Percentiles rank a stretch among this genome's conserved stretches.
These are phyloP conservation scores for Cheilosia pagana DNA, from an alignment of 2,888 invertebrate species.

Conservation along the genomic window DNA sequence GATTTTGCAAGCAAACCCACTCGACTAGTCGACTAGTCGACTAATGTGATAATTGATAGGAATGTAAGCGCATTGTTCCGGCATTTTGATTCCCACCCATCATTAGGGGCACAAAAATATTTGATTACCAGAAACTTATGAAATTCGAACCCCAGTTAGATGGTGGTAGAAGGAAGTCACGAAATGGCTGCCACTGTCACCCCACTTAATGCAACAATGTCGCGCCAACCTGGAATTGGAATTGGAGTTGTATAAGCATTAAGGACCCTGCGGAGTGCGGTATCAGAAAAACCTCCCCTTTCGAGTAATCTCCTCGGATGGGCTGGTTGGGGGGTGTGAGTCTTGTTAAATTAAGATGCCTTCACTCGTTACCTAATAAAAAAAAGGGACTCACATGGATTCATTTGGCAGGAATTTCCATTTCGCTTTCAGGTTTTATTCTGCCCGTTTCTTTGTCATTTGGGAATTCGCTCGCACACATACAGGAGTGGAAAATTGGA, in stretches of 20 bases:
- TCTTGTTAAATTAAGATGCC: constrained; percentile 12
- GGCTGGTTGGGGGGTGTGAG: background rate
- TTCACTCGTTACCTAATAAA: constrained; percentile 16
- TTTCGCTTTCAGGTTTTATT: constrained; percentile 14
- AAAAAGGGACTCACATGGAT: constrained; percentile 32
- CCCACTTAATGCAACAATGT: constrained; percentile 37
- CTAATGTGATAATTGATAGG: constrained; percentile 62
- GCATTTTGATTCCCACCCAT: constrained; percentile 22
- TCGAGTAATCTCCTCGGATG: background rate
- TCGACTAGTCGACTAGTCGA: background rate
- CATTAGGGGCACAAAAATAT: constrained; percentile 39
- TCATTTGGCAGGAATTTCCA: constrained; percentile 36
- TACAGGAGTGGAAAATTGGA: background rate
- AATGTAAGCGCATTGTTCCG: constrained; percentile 66
- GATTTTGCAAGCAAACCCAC: constrained; percentile 33
- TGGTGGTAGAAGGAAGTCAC: background rate
- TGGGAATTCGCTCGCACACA: background rate
- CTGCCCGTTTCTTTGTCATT: background rate
- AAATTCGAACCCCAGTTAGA: constrained; percentile 42
- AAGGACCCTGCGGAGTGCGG: background rate
- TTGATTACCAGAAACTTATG: constrained; percentile 63
- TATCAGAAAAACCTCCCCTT: background rate
- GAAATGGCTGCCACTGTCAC: constrained; percentile 16
- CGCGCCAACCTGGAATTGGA: constrained; percentile 6
- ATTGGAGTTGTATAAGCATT: constrained; percentile 29